A percentile compares a stretch with the other conserved stretches of the same genome.
Conservation (phyloP, 2,888 invertebrate species). For the Piscicola geometra region DNA sequence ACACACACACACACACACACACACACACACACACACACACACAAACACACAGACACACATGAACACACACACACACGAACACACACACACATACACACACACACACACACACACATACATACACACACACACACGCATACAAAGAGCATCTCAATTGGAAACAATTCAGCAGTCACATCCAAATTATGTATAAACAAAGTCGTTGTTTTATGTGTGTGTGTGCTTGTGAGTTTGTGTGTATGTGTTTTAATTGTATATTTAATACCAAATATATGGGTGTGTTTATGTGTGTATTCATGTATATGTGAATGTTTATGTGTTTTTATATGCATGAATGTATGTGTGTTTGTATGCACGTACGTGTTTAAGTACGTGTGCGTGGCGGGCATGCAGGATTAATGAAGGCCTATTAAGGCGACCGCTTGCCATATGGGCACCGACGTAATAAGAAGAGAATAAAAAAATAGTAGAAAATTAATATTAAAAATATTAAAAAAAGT, state of each 20-base stretch:
- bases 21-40: slow-evolving; percentile 22
- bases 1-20: slow-evolving; percentile 21
- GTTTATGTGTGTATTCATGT: too few species aligned
- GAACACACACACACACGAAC: slow-evolving; percentile 19
- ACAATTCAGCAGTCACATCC: background rate
- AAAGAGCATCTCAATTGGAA: background rate
- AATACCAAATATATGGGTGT: too few species aligned
- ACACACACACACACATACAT: background rate
- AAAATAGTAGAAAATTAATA: background rate
- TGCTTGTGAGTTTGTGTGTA: too few species aligned
- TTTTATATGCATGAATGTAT: too few species aligned
- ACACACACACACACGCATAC: slow-evolving; percentile 25
- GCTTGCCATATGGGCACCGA: slow-evolving; percentile 11
- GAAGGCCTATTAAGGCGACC: slow-evolving; percentile 10
- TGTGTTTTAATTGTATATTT: too few species aligned
- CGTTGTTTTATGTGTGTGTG: too few species aligned
- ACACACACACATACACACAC: slow-evolving; percentile 11
- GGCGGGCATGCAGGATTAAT: slow-evolving; percentile 13
- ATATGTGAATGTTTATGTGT: too few species aligned
- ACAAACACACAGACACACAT: slow-evolving; percentile 16
- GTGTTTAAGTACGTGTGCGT: background rate
- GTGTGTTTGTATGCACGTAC: too few species aligned
- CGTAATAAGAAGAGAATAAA: background rate
- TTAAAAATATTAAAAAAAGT: background rate
- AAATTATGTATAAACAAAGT: too few species aligned